A percentile compares a stretch with the other conserved stretches of the same genome.
Conservation (phyloP, 2,113 vertebrate genomes). For the Apodemus speciosus region DNA sequence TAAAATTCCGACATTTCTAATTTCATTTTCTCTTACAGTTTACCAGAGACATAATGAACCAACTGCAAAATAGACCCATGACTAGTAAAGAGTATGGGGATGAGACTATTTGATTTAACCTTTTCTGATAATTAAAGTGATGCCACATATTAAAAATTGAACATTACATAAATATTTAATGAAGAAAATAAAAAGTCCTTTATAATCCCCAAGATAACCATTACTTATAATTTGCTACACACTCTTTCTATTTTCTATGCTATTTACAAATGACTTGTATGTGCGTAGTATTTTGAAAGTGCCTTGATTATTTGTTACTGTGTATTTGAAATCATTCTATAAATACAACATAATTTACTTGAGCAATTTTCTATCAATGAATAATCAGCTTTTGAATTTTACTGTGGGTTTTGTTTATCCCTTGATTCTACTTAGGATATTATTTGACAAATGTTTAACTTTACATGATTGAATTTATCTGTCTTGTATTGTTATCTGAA, state of each 20-base stretch:
- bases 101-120: background rate
- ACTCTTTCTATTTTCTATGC: conserved; percentile 9
- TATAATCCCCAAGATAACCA: background rate
- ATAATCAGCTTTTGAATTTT: conserved; percentile 39
- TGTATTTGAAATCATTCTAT: background rate
- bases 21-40: conserved; percentile 42
- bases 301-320: background rate
- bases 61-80: background rate
- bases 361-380: background rate
- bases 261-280: background rate
- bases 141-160: background rate
- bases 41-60: background rate
- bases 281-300: background rate
- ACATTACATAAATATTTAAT: conserved; percentile 35
- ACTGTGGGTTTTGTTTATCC: background rate
- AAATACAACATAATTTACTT: conserved; percentile 21
- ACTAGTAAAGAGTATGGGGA: background rate
- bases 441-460: background rate
- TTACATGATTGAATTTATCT: conserved; percentile 1
- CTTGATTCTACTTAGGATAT: conserved; percentile 21
- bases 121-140: conserved; percentile 21
- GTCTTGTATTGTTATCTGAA: background rate
- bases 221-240: conserved; percentile 22
- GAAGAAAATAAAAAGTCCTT: conserved; percentile 8
- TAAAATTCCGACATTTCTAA: background rate